Evolutionary conservation across 2,113 vertebrate species (phyloP).

Genomic region (Thryonomys swinderianus): DNA sequence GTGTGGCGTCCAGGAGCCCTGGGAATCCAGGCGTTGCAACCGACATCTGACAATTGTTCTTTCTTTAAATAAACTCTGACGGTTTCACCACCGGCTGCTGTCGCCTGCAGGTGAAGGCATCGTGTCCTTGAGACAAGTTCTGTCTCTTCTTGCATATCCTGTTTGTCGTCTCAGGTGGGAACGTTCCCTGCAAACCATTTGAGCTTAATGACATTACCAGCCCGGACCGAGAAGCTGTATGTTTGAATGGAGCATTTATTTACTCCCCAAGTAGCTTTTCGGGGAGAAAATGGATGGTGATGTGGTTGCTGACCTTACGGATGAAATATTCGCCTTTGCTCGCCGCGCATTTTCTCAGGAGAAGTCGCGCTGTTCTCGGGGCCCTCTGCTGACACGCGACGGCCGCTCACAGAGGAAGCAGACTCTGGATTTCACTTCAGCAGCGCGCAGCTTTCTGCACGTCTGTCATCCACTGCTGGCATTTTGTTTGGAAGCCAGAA

Average conservation of each 20-base stretch:
- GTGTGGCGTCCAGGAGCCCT: conserved; percentile 67
- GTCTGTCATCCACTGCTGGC: background rate
- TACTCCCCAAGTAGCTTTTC: conserved; percentile 57
- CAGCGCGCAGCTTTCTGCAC: background rate
- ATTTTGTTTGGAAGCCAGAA: conserved; percentile 47
- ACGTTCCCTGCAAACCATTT: background rate
- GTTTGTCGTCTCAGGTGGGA: conserved; percentile 44
- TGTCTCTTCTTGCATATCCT: background rate
- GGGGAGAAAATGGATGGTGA: conserved; percentile 35
- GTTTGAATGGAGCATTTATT: conserved; percentile 41
- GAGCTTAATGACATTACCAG: conserved; percentile 65
- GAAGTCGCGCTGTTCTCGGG: conserved; percentile 38
- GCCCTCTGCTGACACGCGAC: background rate
- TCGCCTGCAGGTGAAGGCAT: background rate
- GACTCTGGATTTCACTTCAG: conserved; percentile 27
- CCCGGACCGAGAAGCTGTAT: background rate
- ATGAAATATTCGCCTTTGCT: conserved; percentile 65
- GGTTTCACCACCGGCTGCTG: background rate
- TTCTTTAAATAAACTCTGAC: conserved; percentile 54
- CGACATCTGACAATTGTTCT: conserved; percentile 47
- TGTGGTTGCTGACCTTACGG: conserved; percentile 64
- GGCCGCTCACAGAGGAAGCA: background rate
- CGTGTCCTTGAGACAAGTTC: conserved; percentile 55
- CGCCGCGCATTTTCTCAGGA: conserved; percentile 47
- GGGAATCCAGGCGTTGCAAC: conserved; percentile 55